phyloP scores from a whole-genome alignment of 1,140 invertebrate genomes.

The Aphidius gifuensis region DNA sequence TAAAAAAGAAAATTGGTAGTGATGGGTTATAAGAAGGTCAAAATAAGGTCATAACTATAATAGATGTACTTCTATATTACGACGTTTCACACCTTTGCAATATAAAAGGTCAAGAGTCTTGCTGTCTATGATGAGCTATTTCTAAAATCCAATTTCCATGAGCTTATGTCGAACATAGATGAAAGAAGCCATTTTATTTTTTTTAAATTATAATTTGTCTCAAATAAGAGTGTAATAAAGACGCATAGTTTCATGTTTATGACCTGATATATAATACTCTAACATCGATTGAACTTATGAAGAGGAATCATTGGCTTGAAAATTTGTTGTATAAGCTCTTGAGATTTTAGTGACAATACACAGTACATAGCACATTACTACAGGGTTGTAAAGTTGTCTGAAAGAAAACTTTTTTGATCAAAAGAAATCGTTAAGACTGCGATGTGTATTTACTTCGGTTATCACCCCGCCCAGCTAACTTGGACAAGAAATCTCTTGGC shows the following conservation, averaged over 20 bases:
- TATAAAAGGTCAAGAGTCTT: conserved; percentile 7
- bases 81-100: too few relatives aligned
- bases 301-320: conserved; percentile 26
- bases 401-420: conserved; percentile 8
- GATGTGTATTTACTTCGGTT: too few relatives aligned
- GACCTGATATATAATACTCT: conserved; percentile 3
- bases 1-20: too few relatives aligned
- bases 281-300: conserved; percentile 22
- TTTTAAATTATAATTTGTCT: not conserved
- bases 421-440: not conserved
- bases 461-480: too few relatives aligned
- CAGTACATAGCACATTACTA: too few relatives aligned
- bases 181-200: too few relatives aligned
- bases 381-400: not conserved
- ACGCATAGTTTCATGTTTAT: conserved; percentile 21
- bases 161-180: not conserved
- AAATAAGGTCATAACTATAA: too few relatives aligned
- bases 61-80: too few relatives aligned
- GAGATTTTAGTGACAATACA: not conserved
- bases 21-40: too few relatives aligned
- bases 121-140: not conserved
- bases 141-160: conserved; percentile 23
- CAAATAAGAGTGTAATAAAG: conserved; percentile 24
- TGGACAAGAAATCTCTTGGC: too few relatives aligned
- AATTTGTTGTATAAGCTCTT: conserved; percentile 20